These are phyloP conservation scores for Volucella inanis DNA, from an alignment of 2,888 invertebrate species.

Conservation along the genomic window DNA sequence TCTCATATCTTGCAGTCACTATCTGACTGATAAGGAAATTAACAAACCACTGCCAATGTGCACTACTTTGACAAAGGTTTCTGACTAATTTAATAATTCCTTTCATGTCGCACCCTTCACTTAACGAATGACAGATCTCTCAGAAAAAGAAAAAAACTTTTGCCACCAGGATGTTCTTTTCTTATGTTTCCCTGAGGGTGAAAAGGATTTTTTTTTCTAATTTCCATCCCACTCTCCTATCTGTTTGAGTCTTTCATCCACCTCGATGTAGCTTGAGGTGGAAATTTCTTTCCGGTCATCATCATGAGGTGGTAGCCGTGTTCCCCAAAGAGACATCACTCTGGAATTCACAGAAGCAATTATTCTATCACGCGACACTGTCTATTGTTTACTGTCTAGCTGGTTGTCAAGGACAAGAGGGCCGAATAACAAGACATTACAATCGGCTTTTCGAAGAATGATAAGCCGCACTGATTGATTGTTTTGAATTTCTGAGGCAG, in stretches of 20 bases:
- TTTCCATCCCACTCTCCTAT: conserved; percentile 42
- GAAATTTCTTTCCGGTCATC: conserved; percentile 49
- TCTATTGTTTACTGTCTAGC: background rate
- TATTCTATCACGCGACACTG: conserved; percentile 50
- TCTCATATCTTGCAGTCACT: no score
- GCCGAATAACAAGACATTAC: conserved; percentile 28
- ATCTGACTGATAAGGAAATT: no score
- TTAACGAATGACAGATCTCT: no score
- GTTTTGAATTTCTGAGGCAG: conserved; percentile 49
- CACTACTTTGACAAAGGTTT: no score
- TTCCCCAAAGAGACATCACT: conserved; percentile 53
- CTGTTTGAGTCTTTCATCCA: conserved; percentile 12
- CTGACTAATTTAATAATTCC: no score
- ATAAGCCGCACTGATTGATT: conserved; percentile 71
- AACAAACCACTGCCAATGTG: no score
- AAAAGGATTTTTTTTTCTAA: conserved; percentile 68
- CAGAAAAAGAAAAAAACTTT: no score
- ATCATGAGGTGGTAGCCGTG: conserved; percentile 39
- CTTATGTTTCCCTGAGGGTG: conserved; percentile 34
- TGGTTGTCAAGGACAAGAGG: conserved; percentile 32
- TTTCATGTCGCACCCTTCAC: no score
- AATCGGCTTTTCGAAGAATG: conserved; percentile 45
- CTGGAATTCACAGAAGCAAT: conserved; percentile 63
- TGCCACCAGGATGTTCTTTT: no score
- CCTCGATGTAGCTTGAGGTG: conserved; percentile 14